A percentile compares a stretch with the other conserved stretches of the same genome.
Evolutionary conservation across 2,888 invertebrate genomes (phyloP).

Genomic region (Liodrosophila aerea): DNA sequence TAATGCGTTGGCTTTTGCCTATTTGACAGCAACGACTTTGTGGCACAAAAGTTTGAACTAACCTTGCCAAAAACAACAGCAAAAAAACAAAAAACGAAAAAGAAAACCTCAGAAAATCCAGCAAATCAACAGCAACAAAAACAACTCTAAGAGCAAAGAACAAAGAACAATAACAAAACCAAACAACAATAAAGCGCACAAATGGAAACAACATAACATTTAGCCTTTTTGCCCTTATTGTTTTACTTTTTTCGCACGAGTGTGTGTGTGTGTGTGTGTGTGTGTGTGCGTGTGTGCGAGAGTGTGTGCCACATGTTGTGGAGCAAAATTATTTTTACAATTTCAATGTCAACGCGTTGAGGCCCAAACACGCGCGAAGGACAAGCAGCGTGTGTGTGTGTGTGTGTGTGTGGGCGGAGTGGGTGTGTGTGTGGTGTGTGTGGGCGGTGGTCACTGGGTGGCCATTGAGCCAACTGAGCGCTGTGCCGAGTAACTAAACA

Average conservation of each 20-base stretch:
- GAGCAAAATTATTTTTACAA: constrained; percentile 67
- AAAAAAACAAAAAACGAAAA: constrained; percentile 20
- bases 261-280: constrained; percentile 1
- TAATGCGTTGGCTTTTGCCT: constrained; percentile 55
- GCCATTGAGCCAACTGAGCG: constrained; percentile 12
- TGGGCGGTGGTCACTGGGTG: constrained; percentile 21
- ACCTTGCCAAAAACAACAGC: constrained; percentile 17
- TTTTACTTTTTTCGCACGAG: constrained; percentile 14
- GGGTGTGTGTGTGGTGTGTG: neutral
- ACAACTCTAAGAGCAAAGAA: constrained; percentile 1
- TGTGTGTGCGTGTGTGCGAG: constrained; percentile 5
- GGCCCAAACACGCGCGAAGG: constrained; percentile 52
- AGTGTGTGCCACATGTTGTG: constrained; percentile 14
- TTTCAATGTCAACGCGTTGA: constrained; percentile 67
- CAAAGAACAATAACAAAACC: constrained; percentile 10
- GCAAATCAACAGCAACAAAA: constrained; percentile 24
- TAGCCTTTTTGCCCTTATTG: constrained; percentile 53
- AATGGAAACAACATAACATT: constrained; percentile 40
- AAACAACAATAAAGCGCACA: constrained; percentile 7
- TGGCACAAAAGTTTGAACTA: constrained; percentile 44
- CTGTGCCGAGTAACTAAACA: constrained; percentile 22
- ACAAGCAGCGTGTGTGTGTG: constrained; percentile 18
- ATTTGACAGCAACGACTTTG: constrained; percentile 56
- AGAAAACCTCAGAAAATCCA: constrained; percentile 9
- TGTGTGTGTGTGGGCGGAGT: neutral